Evolutionary conservation across 2,797 vertebrate species (phyloP).

Genomic region (Spatula clypeata): DNA sequence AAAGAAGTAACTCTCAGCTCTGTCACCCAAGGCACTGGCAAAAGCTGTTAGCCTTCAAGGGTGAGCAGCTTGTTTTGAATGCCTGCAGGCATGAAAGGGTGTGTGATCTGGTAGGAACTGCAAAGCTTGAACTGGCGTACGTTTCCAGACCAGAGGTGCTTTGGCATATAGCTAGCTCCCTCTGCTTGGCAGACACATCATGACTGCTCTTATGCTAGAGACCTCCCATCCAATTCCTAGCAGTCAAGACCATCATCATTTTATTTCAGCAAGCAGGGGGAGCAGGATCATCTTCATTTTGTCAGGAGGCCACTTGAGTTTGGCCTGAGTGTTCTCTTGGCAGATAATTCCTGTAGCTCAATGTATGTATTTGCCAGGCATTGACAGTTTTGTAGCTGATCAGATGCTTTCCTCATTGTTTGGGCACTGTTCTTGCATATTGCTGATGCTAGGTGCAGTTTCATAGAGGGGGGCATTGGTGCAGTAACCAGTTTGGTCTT

Average conservation of each 20-base stretch:
- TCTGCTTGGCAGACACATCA: neutral
- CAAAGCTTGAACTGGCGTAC: neutral
- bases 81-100: neutral
- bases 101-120: neutral
- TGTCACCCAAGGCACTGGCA: neutral
- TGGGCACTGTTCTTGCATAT: neutral
- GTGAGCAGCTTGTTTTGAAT: neutral
- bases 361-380: neutral
- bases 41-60: neutral
- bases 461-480: accelerated
- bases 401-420: neutral
- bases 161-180: neutral
- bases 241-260: neutral
- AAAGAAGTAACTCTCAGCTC: neutral
- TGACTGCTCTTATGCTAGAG: neutral
- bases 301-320: neutral
- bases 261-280: neutral
- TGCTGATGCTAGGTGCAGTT: neutral
- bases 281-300: neutral
- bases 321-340: neutral
- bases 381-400: neutral
- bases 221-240: neutral
- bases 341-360: neutral
- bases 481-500: neutral
- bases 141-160: neutral